Conservation (phyloP, 2,888 invertebrate species). For the Hesperia comma region DNA sequence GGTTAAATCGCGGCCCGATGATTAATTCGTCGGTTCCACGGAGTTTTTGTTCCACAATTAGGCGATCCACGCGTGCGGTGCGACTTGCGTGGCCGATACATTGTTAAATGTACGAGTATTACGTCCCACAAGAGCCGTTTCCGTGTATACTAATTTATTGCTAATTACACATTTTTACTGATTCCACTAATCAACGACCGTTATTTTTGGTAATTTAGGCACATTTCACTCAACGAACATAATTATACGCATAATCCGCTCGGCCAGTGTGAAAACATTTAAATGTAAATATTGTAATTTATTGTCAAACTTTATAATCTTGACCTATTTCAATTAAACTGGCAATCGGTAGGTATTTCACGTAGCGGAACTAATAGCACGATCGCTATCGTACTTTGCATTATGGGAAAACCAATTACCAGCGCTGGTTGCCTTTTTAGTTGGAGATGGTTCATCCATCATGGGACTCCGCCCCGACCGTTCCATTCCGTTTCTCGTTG, state of each 20-base stretch:
- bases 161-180: slow-evolving; percentile 57
- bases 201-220: not conserved
- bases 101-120: slow-evolving; percentile 62
- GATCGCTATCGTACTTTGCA: slow-evolving; percentile 58
- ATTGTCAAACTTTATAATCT: slow-evolving; percentile 35
- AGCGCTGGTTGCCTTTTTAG: slow-evolving; percentile 65
- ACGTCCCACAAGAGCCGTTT: slow-evolving; percentile 63
- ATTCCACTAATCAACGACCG: slow-evolving; percentile 14
- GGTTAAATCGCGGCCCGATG: slow-evolving; percentile 62
- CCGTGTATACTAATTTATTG: slow-evolving; percentile 68
- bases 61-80: slow-evolving; percentile 60
- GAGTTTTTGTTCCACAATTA: slow-evolving; percentile 79
- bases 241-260: not conserved
- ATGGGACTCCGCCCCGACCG: slow-evolving; percentile 65
- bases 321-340: slow-evolving; percentile 44
- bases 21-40: slow-evolving; percentile 77
- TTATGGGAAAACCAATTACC: slow-evolving; percentile 72
- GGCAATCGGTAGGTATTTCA: slow-evolving; percentile 14
- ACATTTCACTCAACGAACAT: slow-evolving; percentile 7
- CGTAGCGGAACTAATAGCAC: slow-evolving; percentile 32
- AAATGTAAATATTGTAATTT: slow-evolving; percentile 39
- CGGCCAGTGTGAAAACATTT: slow-evolving; percentile 28
- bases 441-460: slow-evolving; percentile 73
- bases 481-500: slow-evolving; percentile 44
- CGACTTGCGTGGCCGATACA: slow-evolving; percentile 69